Percentiles rank a stretch among this genome's conserved stretches.
phyloP scores from a whole-genome alignment of 2,797 vertebrate species.

The Poeciliopsis infans region DNA sequence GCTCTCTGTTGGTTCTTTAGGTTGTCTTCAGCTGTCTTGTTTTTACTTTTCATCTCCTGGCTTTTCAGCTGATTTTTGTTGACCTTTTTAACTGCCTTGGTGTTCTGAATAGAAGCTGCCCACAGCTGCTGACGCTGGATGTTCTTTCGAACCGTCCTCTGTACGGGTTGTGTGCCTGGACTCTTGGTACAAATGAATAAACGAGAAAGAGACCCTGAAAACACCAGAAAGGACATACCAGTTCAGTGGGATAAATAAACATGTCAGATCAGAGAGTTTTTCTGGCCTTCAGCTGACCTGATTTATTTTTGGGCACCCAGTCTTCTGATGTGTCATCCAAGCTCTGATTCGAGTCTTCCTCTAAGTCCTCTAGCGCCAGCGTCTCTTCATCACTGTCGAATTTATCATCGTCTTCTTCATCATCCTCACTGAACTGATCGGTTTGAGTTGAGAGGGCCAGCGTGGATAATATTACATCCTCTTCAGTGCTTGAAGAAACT shows the following conservation, averaged over 20 bases:
- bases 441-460: conserved; percentile 38
- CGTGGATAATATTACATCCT: conserved; percentile 45
- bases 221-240: conserved; percentile 8
- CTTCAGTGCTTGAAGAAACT: conserved; percentile 46
- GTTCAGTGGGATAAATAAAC: not conserved
- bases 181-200: conserved; percentile 61
- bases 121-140: conserved; percentile 40
- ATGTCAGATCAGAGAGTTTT: not conserved
- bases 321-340: conserved; percentile 30
- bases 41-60: conserved; percentile 4
- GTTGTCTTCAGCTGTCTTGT: conserved; percentile 4
- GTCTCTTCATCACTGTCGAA: conserved; percentile 35
- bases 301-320: conserved; percentile 51
- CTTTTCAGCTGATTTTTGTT: conserved; percentile 17
- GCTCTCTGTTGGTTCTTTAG: not conserved
- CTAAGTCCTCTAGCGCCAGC: conserved; percentile 25
- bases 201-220: conserved; percentile 49
- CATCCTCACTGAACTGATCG: conserved; percentile 26
- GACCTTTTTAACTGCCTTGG: conserved; percentile 1
- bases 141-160: conserved; percentile 61
- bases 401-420: conserved; percentile 10
- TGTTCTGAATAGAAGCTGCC: not conserved
- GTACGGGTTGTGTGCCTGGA: conserved; percentile 46
- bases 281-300: conserved; percentile 36
- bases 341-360: conserved; percentile 41